A percentile compares a stretch with the other conserved stretches of the same genome.
phyloP scores from a whole-genome alignment of 2,113 vertebrate species.

The Paramisgurnus dabryanus region DNA sequence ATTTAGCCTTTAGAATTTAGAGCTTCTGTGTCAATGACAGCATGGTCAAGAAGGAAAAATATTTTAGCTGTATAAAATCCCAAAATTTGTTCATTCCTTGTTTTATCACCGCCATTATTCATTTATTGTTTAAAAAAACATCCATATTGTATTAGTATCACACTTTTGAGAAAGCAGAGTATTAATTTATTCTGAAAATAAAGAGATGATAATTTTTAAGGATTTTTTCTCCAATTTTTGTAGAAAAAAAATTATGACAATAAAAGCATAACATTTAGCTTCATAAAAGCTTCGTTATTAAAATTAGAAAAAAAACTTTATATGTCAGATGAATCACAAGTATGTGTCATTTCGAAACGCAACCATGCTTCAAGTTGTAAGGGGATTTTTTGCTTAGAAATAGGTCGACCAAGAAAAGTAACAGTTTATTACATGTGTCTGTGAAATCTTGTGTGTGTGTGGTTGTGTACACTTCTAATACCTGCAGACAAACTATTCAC shows the following conservation, averaged over 20 bases:
- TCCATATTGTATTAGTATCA: neutral
- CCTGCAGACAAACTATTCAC: conserved; percentile 9
- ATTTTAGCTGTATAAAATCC: conserved; percentile 3
- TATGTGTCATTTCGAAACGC: neutral
- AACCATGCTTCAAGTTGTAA: neutral
- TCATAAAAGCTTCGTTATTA: neutral
- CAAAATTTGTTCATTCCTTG: too few relatives aligned
- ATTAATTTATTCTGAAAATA: neutral
- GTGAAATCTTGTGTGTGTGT: conserved; percentile 6
- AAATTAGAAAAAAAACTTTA: neutral
- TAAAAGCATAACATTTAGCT: too few relatives aligned
- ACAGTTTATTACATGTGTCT: neutral
- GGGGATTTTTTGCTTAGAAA: conserved; percentile 10
- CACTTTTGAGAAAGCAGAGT: too few relatives aligned
- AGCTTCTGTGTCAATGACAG: neutral
- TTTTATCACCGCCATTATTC: too few relatives aligned
- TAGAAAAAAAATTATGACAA: neutral
- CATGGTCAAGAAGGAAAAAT: neutral
- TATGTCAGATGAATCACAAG: neutral
- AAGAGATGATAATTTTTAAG: neutral
- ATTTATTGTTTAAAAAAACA: too few relatives aligned
- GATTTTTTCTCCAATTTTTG: neutral
- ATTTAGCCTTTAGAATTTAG: neutral
- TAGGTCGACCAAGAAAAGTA: neutral
- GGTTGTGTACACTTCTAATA: conserved; percentile 1